These are phyloP conservation scores for Leptodactylus fallax DNA, from an alignment of 2,797 vertebrate species.

Conservation along the genomic window DNA sequence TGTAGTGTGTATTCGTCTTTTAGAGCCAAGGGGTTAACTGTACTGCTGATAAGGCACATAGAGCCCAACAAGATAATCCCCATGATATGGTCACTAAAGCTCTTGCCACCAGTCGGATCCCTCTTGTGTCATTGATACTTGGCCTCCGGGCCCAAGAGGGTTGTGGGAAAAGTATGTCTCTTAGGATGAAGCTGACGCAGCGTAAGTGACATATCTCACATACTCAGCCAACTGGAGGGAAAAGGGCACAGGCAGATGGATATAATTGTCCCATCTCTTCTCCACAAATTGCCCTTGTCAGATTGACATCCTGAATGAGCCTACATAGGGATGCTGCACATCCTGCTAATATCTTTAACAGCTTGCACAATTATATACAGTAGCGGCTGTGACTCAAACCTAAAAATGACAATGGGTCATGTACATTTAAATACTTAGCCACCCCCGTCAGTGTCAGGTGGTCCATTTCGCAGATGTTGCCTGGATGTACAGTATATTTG, in stretches of 20 bases:
- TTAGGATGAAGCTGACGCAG: constrained; percentile 46
- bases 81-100: constrained; percentile 23
- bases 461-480: neutral
- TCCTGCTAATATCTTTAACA: constrained; percentile 31
- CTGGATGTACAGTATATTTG: too few relatives aligned
- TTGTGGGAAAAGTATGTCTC: constrained; percentile 47
- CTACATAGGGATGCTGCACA: neutral
- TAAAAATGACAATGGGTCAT: constrained; percentile 39
- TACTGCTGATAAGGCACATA: constrained; percentile 27
- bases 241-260: constrained; percentile 42
- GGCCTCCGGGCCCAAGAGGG: constrained; percentile 18
- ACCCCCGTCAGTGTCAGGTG: constrained; percentile 7
- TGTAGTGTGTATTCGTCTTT: neutral
- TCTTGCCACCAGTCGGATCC: neutral
- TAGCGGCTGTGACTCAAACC: constrained; percentile 1
- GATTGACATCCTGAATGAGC: constrained; percentile 20
- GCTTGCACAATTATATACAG: constrained; percentile 29
- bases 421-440: constrained; percentile 40
- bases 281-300: constrained; percentile 30
- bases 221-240: constrained; percentile 35
- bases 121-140: constrained; percentile 53
- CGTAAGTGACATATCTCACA: constrained; percentile 31
- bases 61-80: constrained; percentile 4
- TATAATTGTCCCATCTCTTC: constrained; percentile 19
- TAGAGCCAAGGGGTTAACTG: neutral